Evolutionary conservation across 2,113 vertebrate species (phyloP), one percentile per base, ranked within the genome.

Genomic region (Paracyprichromis sp.): DNA sequence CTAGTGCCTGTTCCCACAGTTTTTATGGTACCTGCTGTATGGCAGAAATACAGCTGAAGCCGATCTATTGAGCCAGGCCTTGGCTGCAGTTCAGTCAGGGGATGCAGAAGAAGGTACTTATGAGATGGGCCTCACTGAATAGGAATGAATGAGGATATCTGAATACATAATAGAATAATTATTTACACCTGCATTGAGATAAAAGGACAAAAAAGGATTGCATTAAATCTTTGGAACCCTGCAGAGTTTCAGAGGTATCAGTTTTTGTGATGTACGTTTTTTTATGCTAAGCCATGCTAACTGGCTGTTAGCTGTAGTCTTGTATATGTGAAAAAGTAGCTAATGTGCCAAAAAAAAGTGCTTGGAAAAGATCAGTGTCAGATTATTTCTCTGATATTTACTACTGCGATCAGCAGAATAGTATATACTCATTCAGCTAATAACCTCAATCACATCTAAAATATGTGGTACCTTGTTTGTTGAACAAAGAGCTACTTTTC

Each of bases 401-500:
- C 34, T 38, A 69, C 34, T 69, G 19, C 4, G 8, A 82, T 3
- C 24, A 14, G 8, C 24, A 29, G 56, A 34, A 9, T 29, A 50
- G 56, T 16, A n/a, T 61, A 31, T 29, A 19, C 26, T 19, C 17
- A 34, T 52, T 0, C 1, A 83, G 43, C 43, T 66, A 80, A 85
- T 6, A 61, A 57, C 24, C n/a, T 71, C 12, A 45, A 21, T 52
- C 14, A 85, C 8, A 52, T 16, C 4, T 26, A 63, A 21, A 13
- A 13, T 38, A 24, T 57, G 45, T 52, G n/a, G 24, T 12, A 16
- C 56, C 63, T 83, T 14, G 38, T 80, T 31, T 80, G 59, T 4
- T 16, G 53, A 85, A 89, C 76, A 84, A 88, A 83, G 61, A 81
- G 56, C 38, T 8, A 8, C 40, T 73, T 56, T 47, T 29, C 26